Conservation (phyloP, 1,140 invertebrate species). For the Aporrectodea caliginosa region DNA sequence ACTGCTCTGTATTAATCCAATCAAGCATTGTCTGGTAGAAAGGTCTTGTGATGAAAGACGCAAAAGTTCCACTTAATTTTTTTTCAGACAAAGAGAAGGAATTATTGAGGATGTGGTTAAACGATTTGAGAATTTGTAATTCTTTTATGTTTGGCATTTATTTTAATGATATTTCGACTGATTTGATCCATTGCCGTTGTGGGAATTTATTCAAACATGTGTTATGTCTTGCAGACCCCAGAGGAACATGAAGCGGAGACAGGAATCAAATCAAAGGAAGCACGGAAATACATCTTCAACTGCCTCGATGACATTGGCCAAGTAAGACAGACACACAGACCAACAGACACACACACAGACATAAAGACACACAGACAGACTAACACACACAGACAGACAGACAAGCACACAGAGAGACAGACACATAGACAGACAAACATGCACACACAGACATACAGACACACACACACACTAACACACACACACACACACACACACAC, state of each 20-base stretch:
- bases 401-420: too few species aligned
- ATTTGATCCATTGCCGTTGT: not conserved
- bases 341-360: too few species aligned
- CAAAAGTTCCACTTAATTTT: not conserved
- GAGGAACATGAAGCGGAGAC: slow-evolving; percentile 98
- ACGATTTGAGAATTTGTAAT: not conserved
- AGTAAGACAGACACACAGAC: too few species aligned
- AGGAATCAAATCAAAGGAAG: slow-evolving; percentile 97
- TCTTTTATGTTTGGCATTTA: not conserved
- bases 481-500: slow-evolving; percentile 6
- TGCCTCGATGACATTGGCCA: slow-evolving; percentile 97
- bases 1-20: too few species aligned
- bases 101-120: not conserved
- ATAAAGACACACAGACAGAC: too few species aligned
- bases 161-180: not conserved
- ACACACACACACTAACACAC: too few species aligned
- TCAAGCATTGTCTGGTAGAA: not conserved
- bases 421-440: too few species aligned
- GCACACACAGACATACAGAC: not conserved
- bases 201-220: too few species aligned
- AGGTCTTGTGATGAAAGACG: not conserved
- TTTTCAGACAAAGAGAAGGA: not conserved
- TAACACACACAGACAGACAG: too few species aligned
- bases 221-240: slow-evolving; percentile 76
- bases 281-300: slow-evolving; percentile 99